phyloP scores from a whole-genome alignment of 2,797 vertebrate species.

The Eospalax fontanierii region DNA sequence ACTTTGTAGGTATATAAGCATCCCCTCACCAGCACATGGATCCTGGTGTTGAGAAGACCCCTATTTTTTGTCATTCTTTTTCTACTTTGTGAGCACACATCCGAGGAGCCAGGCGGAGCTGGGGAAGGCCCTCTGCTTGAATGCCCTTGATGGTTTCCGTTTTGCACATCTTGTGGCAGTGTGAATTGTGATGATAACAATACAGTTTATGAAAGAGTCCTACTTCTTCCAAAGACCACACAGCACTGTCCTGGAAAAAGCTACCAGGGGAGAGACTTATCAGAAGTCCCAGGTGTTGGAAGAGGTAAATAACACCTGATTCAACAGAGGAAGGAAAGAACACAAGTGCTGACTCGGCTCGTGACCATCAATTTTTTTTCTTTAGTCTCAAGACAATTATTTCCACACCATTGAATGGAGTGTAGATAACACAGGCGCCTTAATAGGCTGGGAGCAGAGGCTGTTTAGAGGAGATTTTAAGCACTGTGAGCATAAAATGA shows the following conservation, averaged over 20 bases:
- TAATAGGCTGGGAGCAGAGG: slow-evolving; percentile 76
- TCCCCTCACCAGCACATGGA: neutral
- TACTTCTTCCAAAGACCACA: slow-evolving; percentile 66
- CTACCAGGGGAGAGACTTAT: slow-evolving; percentile 80
- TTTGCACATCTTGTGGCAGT: slow-evolving; percentile 65
- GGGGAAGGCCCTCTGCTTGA: slow-evolving; percentile 7
- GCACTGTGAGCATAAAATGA: slow-evolving; percentile 82
- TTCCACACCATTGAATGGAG: slow-evolving; percentile 83
- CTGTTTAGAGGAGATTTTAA: slow-evolving; percentile 83
- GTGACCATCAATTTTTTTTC: slow-evolving; percentile 78
- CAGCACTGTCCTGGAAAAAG: slow-evolving; percentile 68
- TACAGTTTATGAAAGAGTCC: slow-evolving; percentile 44
- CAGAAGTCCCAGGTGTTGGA: slow-evolving; percentile 80
- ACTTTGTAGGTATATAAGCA: neutral
- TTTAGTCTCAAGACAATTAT: slow-evolving; percentile 82
- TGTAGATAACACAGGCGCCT: slow-evolving; percentile 81
- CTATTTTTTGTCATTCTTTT: neutral
- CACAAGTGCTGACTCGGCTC: slow-evolving; percentile 80
- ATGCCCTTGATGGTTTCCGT: slow-evolving; percentile 63
- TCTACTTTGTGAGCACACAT: neutral
- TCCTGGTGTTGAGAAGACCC: neutral
- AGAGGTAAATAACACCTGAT: slow-evolving; percentile 81
- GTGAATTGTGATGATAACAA: slow-evolving; percentile 80
- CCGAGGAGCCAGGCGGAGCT: slow-evolving; percentile 13
- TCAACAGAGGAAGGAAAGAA: slow-evolving; percentile 72